Conservation (phyloP, 1,140 invertebrate species). For the Vanessa atalanta region DNA sequence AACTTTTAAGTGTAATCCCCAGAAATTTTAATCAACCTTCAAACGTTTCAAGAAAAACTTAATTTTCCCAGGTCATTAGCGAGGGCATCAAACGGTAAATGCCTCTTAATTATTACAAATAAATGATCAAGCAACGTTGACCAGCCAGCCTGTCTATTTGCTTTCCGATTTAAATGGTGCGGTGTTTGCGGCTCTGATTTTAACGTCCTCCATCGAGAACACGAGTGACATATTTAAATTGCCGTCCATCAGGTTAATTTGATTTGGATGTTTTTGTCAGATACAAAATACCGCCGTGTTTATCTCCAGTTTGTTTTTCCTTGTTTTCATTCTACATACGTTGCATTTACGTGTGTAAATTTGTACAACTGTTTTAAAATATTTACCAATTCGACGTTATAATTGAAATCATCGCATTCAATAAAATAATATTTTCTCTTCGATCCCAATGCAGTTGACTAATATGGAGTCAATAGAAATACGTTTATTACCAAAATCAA, state of each 20-base stretch:
- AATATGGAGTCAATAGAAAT: background rate
- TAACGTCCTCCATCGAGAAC: conserved; percentile 22
- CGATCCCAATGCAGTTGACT: background rate
- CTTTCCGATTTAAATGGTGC: conserved; percentile 10
- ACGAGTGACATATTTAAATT: conserved; percentile 20
- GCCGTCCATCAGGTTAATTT: conserved; percentile 15
- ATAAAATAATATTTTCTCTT: background rate
- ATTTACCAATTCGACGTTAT: background rate
- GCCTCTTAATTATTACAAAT: conserved; percentile 44
- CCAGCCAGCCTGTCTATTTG: conserved; percentile 11
- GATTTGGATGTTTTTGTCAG: conserved; percentile 18
- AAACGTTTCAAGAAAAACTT: conserved; percentile 12
- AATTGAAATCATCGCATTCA: background rate
- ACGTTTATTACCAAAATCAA: background rate
- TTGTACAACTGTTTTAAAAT: background rate
- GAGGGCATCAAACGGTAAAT: conserved; percentile 26
- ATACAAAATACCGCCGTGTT: conserved; percentile 8
- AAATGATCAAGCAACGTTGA: conserved; percentile 36
- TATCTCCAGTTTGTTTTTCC: conserved; percentile 5
- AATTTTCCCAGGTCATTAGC: conserved; percentile 10
- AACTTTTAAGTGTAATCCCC: background rate
- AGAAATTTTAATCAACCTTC: background rate
- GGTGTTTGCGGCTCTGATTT: conserved; percentile 22
- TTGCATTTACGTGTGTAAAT: conserved; percentile 2
- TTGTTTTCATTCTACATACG: conserved; percentile 6